Conservation (phyloP, 2,113 vertebrate genomes). For the Festucalex cinctus region DNA sequence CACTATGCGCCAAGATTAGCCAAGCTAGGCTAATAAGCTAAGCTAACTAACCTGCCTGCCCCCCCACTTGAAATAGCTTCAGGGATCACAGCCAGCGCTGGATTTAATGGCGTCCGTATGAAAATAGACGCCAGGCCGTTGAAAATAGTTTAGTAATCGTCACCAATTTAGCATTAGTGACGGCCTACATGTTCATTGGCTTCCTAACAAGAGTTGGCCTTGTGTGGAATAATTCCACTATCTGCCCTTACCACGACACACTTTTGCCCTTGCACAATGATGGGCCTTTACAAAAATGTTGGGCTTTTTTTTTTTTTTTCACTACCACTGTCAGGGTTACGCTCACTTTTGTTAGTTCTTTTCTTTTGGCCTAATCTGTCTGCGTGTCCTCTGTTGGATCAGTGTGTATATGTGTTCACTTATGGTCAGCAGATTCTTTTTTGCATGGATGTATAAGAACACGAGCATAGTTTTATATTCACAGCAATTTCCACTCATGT, state of each 20-base stretch:
- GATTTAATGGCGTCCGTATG: neutral
- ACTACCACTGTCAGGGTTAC: neutral
- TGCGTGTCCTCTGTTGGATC: neutral
- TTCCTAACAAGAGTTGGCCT: neutral
- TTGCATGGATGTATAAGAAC: neutral
- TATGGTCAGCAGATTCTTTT: neutral
- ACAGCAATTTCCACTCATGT: too few relatives aligned
- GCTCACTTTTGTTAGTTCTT: neutral
- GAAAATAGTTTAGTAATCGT: neutral
- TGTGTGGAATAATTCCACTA: too few relatives aligned
- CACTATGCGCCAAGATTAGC: constrained; percentile 73
- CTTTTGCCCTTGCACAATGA: neutral
- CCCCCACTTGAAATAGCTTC: neutral
- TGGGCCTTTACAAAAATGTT: neutral
- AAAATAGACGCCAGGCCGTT: neutral
- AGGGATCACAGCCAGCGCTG: neutral
- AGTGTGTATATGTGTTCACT: neutral
- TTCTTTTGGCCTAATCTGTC: neutral
- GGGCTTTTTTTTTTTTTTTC: neutral
- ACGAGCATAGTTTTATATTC: neutral
- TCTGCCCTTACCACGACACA: neutral
- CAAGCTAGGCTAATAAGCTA: constrained; percentile 13
- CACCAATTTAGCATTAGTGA: neutral
- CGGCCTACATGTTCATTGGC: neutral
- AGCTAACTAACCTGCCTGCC: neutral